A percentile compares a stretch with the other conserved stretches of the same genome.
phyloP scores from a whole-genome alignment of 1,140 invertebrate species.

The Orchestia grillus region DNA sequence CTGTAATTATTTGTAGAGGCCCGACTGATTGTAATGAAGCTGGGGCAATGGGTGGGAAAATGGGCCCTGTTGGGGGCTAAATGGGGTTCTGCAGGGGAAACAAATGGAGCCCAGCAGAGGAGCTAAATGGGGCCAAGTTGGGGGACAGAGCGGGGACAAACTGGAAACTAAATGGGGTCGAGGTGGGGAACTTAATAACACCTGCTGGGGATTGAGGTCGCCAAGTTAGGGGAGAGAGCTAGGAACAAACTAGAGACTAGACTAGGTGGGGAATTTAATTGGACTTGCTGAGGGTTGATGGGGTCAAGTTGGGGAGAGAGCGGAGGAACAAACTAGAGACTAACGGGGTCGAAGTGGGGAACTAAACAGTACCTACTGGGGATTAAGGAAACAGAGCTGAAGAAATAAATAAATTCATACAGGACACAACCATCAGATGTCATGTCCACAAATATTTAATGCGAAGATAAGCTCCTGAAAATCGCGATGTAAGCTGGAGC shows the following conservation, averaged over 20 bases:
- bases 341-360: neutral
- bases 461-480: no score
- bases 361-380: neutral
- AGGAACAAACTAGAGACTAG: no score
- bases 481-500: no score
- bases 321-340: neutral
- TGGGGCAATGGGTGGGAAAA: conserved; percentile 34
- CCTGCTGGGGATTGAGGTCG: no score
- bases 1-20: conserved; percentile 53
- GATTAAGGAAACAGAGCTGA: no score
- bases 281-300: no score
- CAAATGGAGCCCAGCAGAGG: neutral
- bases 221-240: no score
- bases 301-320: neutral
- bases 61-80: neutral
- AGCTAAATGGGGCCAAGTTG: neutral
- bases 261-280: no score
- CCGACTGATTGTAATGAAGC: conserved; percentile 55
- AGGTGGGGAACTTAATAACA: no score
- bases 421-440: no score
- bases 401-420: no score
- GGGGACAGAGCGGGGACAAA: neutral
- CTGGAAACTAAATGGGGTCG: neutral
- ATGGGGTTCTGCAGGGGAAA: neutral
- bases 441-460: no score